These are phyloP conservation scores for Xanthostigma xanthostigma DNA, from an alignment of 2,888 invertebrate genomes.

Conservation along the genomic window DNA sequence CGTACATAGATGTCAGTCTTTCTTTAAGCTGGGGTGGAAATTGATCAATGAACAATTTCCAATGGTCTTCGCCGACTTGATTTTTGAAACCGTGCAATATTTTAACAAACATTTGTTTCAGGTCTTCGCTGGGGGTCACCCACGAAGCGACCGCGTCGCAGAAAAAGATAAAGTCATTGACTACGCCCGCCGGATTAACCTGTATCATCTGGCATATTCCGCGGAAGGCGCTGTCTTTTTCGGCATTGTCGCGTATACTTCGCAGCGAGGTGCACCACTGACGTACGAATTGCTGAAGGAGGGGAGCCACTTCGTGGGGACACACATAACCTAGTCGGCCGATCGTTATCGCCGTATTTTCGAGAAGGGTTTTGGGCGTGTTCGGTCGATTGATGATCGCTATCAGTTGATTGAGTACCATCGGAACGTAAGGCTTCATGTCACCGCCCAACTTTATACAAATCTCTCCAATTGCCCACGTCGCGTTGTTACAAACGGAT, in stretches of 20 bases:
- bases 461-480: slow-evolving; percentile 99
- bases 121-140: slow-evolving; percentile 81
- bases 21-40: slow-evolving; percentile 88
- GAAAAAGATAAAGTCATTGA: slow-evolving; percentile 95
- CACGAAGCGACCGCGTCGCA: slow-evolving; percentile 99
- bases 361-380: slow-evolving; percentile 92
- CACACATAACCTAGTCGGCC: slow-evolving; percentile 99
- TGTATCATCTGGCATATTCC: slow-evolving; percentile 98
- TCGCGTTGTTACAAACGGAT: slow-evolving; percentile 98
- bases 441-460: slow-evolving; percentile 86
- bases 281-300: slow-evolving; percentile 95
- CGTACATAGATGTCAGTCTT: slow-evolving; percentile 73
- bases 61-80: slow-evolving; percentile 92
- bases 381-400: slow-evolving; percentile 86
- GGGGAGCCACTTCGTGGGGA: slow-evolving; percentile 96
- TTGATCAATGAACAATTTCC: slow-evolving; percentile 89
- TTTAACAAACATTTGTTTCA: slow-evolving; percentile 86
- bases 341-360: slow-evolving; percentile 99
- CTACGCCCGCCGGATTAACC: slow-evolving; percentile 88
- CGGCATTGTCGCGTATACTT: slow-evolving; percentile 96
- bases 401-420: slow-evolving; percentile 78
- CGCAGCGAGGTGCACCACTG: slow-evolving; percentile 95
- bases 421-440: slow-evolving; percentile 78
- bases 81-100: slow-evolving; percentile 92
- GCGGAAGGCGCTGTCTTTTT: slow-evolving; percentile 97